Evolutionary conservation across 1,140 invertebrate genomes (phyloP).

Genomic region (Papilio polyxenes): DNA sequence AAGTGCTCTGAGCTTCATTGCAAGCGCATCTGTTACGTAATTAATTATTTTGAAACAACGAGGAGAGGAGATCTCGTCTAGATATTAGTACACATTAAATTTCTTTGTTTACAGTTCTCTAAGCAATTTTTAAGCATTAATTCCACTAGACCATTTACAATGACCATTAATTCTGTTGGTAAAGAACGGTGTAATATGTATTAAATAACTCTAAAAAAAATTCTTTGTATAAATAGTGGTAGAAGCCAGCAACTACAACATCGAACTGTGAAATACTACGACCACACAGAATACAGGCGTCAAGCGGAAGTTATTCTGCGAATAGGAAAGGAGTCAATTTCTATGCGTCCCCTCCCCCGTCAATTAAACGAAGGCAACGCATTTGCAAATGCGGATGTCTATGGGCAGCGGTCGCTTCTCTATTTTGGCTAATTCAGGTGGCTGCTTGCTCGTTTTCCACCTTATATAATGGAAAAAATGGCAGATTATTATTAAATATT

Average conservation of each 20-base stretch:
- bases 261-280: too few relatives aligned
- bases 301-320: neutral
- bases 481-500: neutral
- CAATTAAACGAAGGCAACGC: too few relatives aligned
- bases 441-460: too few relatives aligned
- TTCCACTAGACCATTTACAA: neutral
- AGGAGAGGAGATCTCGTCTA: slow-evolving; percentile 7
- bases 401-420: too few relatives aligned
- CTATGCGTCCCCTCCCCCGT: too few relatives aligned
- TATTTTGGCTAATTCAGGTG: too few relatives aligned
- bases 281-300: too few relatives aligned
- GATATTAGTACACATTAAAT: slow-evolving; percentile 7
- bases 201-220: neutral
- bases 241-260: too few relatives aligned
- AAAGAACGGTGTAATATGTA: neutral
- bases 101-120: slow-evolving; percentile 15
- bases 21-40: slow-evolving; percentile 14
- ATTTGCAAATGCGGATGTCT: too few relatives aligned
- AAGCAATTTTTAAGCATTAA: neutral
- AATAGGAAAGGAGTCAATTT: neutral
- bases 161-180: neutral
- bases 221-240: too few relatives aligned
- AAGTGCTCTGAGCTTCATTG: slow-evolving; percentile 2
- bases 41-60: slow-evolving; percentile 20
- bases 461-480: neutral